phyloP scores from a whole-genome alignment of 2,113 vertebrate genomes.

The Lepus europaeus region DNA sequence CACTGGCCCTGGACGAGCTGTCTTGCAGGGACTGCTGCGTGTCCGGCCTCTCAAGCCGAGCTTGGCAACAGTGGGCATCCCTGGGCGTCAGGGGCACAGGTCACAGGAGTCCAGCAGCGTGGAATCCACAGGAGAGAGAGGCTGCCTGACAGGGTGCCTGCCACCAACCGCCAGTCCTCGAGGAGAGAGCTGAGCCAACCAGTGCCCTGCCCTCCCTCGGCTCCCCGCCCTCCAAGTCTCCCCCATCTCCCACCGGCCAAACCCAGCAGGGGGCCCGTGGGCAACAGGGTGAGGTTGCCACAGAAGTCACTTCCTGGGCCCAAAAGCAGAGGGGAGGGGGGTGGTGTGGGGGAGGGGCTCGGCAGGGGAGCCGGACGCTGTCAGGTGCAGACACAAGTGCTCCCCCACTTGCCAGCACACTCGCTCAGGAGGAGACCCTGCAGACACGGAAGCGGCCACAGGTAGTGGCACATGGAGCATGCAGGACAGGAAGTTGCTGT shows the following conservation, averaged over 20 bases:
- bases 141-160: neutral
- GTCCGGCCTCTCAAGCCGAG: neutral
- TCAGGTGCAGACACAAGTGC: accelerated
- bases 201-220: neutral
- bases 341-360: too few relatives aligned
- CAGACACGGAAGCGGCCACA: neutral
- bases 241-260: neutral
- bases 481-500: neutral
- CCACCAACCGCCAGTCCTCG: neutral
- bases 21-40: neutral
- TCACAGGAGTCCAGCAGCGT: neutral
- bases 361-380: neutral
- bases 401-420: neutral
- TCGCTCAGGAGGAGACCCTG: neutral
- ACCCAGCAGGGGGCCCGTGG: accelerated
- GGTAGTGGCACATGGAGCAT: too few relatives aligned
- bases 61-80: neutral
- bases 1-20: neutral
- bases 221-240: too few relatives aligned
- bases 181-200: neutral
- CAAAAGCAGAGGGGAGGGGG: neutral
- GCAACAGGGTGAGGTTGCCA: neutral
- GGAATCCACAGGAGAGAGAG: neutral
- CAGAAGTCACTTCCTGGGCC: too few relatives aligned
- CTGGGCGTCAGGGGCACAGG: neutral